Base-by-base conservation (phyloP, 2,113 vertebrate genomes). In the Ammodytes dubius region DNA sequence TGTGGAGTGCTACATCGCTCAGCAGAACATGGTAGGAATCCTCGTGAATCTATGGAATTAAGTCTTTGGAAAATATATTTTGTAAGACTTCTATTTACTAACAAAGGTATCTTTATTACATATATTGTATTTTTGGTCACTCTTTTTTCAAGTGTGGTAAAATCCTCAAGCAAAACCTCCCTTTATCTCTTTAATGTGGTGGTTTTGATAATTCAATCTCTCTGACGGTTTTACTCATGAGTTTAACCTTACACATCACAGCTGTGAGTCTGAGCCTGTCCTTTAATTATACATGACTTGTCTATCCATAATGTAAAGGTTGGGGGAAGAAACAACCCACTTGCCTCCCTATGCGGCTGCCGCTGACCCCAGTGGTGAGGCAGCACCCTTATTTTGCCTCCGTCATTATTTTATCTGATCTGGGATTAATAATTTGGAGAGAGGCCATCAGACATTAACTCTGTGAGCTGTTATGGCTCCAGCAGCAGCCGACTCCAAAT, bases 1-100 rank as follows among this genome's bases (percentile, higher is more conserved):
- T 91, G 96, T 99, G 1, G 97, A 99, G 86, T 99, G 97, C 90
- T 99, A 96, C 95, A 96, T 98, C 9, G 96, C 98, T 19, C 97
- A 99, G 85, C 97, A 99, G 91, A 99, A 99, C 93, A 98, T 99
- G 97, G 97, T 99, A 94, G 63, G 77, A 85, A 40, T 2, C 53
- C 27, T 13, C 11, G 46, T 15, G 1, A 66, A 27, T 45, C 4
- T 39, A 8, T 1, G 68, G 3, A 57, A 50, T 50, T 45, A 68
- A 39, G 2, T 0, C 14, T 52, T 6, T 46, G 27, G 27, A 27
- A 27, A 27, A 27, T 27, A 27, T 27, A 27, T 27, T 27, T 27
- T 27, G 27, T 27, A 27, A 27, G 27, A 27, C 27, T 27, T 27
- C 1, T 27, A 27, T 27, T 27, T 27, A 27, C 63, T 67, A 12